phyloP scores from a whole-genome alignment of 1,140 invertebrate genomes.

The Penaeus chinensis region DNA sequence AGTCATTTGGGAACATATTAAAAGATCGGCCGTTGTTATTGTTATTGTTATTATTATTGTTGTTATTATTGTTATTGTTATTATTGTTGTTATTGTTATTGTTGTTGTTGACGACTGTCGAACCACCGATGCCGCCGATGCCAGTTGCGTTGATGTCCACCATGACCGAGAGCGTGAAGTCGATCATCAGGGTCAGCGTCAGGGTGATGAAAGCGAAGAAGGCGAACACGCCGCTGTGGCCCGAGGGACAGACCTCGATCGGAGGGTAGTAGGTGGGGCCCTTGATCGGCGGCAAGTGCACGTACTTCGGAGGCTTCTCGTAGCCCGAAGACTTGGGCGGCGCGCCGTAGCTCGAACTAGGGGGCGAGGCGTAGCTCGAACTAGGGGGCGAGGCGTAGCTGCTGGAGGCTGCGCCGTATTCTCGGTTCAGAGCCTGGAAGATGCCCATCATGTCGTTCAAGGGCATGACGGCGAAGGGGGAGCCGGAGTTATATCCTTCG shows the following conservation, averaged over 20 bases:
- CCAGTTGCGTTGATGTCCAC: conserved; percentile 53
- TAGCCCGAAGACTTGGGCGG: not conserved
- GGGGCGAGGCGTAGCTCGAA: conserved; percentile 14
- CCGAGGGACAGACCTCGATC: conserved; percentile 50
- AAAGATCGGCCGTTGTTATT: conserved; percentile 45
- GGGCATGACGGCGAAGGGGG: conserved; percentile 30
- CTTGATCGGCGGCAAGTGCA: conserved; percentile 2
- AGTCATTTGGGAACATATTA: conserved; percentile 17
- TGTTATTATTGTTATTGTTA: conserved; percentile 56
- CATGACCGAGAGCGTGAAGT: conserved; percentile 50
- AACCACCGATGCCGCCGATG: not conserved
- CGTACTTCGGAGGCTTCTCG: conserved; percentile 24
- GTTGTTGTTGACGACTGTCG: conserved; percentile 49
- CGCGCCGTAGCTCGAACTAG: not conserved
- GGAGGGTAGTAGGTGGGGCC: conserved; percentile 33
- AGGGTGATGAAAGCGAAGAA: conserved; percentile 58
- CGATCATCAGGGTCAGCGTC: conserved; percentile 55
- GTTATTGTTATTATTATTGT: conserved; percentile 54
- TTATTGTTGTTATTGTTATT: conserved; percentile 60
- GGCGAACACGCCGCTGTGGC: conserved; percentile 48
- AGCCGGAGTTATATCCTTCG: not conserved
- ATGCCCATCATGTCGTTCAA: conserved; percentile 38
- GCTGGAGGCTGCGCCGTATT: conserved; percentile 2
- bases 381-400: conserved; percentile 16
- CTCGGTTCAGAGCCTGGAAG: conserved; percentile 38